Evolutionary conservation across 2,113 vertebrate genomes (phyloP), one percentile per base, ranked within the genome.

Genomic region (Phyllostomus discolor): DNA sequence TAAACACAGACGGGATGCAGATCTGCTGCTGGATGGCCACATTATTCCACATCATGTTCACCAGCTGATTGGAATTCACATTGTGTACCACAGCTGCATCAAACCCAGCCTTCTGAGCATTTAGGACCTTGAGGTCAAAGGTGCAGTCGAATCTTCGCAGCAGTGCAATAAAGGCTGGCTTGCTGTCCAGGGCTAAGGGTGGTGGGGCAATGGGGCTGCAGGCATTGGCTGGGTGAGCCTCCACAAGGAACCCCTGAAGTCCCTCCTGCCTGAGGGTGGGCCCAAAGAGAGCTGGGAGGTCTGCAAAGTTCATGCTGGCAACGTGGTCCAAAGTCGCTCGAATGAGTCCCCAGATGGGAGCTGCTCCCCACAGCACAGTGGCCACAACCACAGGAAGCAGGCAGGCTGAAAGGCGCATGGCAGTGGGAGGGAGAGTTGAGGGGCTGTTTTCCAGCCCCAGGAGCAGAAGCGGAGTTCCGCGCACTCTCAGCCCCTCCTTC

Each of bases 51-150:
- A 98, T 98, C 99, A 99, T 99, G 91, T 97, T 99, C 43, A 99
- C 98, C 41, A 99, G 98, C 26, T 95, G 96, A 33, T 99, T 98
- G 0, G 99, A 99, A 84, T 98, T 98, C 59, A 99, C 98, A 73
- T 99, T 99, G 98, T 99, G 98, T 8, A 99, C 97, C 12, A 99
- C 98, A 12, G 98, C 99, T 7, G 99, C 99, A 24, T 86, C 97
- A 89, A 97, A 99, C 0, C 99, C 99, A 5, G 99, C 99, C 95
- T 98, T 98, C 97, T 99, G 99, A 10, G 99, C 99, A 7, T 99
- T 98, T 24, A 99, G 97, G 31, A 99, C 98, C 99, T 99, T 99
- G 79, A 99, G 91, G 70, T 99, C 99, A 90, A 99, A 99, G 97
- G 98, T 99, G 98, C 99, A 99, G 82, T 99, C 98, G 64, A 96